These are phyloP conservation scores for Hydrozoanthus tunicans DNA, from an alignment of 64 coral and sea anemone species.

Conservation along the genomic window DNA sequence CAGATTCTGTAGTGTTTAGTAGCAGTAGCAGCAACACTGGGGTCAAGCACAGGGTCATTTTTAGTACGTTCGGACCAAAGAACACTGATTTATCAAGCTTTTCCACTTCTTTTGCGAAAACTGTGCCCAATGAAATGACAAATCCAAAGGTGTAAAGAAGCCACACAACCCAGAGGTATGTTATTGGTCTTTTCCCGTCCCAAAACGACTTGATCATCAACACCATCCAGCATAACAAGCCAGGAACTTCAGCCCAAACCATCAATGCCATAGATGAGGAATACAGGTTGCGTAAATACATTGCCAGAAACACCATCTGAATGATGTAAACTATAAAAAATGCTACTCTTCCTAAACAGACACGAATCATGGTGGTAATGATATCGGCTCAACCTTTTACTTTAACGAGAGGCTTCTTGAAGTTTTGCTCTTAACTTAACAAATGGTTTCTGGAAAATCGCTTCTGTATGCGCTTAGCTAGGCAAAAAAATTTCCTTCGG, in stretches of 20 bases:
- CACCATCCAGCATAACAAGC: too few relatives aligned
- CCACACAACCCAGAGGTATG: conserved; percentile 47
- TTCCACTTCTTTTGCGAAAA: conserved; percentile 34
- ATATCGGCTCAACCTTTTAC: conserved; percentile 40
- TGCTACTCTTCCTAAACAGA: conserved; percentile 22
- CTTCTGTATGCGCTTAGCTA: conserved; percentile 22
- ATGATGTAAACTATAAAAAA: conserved; percentile 14
- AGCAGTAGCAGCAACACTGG: conserved; percentile 52
- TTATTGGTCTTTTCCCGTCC: neutral
- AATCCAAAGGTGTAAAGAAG: conserved; percentile 7
- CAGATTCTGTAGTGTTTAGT: neutral
- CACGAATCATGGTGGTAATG: conserved; percentile 46
- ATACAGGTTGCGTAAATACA: too few relatives aligned
- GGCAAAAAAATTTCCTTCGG: conserved; percentile 7
- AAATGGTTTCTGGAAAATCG: conserved; percentile 45
- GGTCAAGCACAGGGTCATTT: conserved; percentile 59
- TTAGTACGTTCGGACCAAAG: conserved; percentile 64
- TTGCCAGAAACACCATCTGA: conserved; percentile 15
- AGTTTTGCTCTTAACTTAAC: conserved; percentile 45
- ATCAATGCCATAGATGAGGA: too few relatives aligned
- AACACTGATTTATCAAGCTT: conserved; percentile 11
- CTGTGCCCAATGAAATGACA: conserved; percentile 17
- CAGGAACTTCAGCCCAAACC: too few relatives aligned
- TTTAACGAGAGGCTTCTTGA: conserved; percentile 42
- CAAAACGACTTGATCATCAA: too few relatives aligned